Conservation (phyloP, 2,113 vertebrate genomes). For the Chitala chitala region DNA sequence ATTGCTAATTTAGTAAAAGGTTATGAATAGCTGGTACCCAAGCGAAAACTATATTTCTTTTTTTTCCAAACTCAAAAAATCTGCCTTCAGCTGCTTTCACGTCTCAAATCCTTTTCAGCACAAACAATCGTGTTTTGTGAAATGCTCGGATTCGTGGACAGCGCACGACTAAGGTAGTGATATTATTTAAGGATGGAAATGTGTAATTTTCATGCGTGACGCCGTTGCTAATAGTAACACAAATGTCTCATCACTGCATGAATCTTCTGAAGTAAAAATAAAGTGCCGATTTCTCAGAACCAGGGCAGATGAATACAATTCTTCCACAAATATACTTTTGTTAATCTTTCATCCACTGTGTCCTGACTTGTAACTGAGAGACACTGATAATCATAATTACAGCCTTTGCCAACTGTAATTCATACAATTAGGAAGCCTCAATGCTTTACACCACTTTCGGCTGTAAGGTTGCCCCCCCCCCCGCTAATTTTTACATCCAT, state of each 20-base stretch:
- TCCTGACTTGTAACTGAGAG: not conserved
- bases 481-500: not conserved
- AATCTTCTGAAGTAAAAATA: conserved; percentile 1
- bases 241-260: not conserved
- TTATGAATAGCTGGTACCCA: not conserved
- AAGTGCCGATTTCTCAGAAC: not conserved
- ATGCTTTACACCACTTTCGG: not conserved
- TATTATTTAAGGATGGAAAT: conserved; percentile 1
- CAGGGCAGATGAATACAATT: not conserved
- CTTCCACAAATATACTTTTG: not conserved
- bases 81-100: too few relatives aligned
- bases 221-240: conserved; percentile 9
- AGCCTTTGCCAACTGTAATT: not conserved
- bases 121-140: too few relatives aligned
- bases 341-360: not conserved
- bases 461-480: too few relatives aligned
- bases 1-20: not conserved
- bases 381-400: conserved; percentile 4
- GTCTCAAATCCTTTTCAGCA: too few relatives aligned
- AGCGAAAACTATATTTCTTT: too few relatives aligned
- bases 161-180: not conserved
- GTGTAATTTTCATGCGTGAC: not conserved
- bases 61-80: too few relatives aligned
- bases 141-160: too few relatives aligned
- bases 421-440: not conserved